Percentiles rank a stretch among this genome's conserved stretches.
These are phyloP conservation scores for Apomyelois bistriatella DNA, from an alignment of 2,888 invertebrate genomes.

Conservation along the genomic window DNA sequence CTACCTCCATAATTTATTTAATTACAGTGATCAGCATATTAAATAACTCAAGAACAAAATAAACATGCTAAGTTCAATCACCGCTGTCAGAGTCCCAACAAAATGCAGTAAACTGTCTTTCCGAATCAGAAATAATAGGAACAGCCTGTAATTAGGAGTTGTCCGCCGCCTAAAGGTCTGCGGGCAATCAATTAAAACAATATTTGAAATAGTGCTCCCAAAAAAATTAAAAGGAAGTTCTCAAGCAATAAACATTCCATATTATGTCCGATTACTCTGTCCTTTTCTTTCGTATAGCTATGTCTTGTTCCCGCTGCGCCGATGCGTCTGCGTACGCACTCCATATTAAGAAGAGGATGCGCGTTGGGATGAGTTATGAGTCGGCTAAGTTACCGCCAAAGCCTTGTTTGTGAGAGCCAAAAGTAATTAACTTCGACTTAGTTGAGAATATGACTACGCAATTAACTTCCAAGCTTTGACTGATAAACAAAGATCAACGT, in stretches of 20 bases:
- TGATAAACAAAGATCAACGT: constrained; percentile 25
- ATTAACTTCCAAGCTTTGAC: constrained; percentile 37
- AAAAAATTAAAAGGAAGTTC: constrained; percentile 71
- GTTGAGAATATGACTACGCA: constrained; percentile 61
- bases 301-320: constrained; percentile 59
- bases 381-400: constrained; percentile 69
- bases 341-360: constrained; percentile 59
- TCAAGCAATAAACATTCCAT: constrained; percentile 68
- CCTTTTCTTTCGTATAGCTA: constrained; percentile 31
- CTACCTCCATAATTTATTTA: neutral
- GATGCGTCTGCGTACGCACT: constrained; percentile 68
- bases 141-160: constrained; percentile 62
- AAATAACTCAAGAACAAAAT: constrained; percentile 29
- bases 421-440: constrained; percentile 75
- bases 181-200: constrained; percentile 78
- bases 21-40: constrained; percentile 7
- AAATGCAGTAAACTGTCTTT: constrained; percentile 42
- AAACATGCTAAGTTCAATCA: constrained; percentile 56
- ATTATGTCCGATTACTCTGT: constrained; percentile 45
- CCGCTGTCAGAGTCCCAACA: constrained; percentile 47
- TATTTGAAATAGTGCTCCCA: constrained; percentile 75
- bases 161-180: constrained; percentile 71
- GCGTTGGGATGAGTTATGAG: constrained; percentile 63
- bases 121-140: constrained; percentile 49
- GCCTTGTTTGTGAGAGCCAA: constrained; percentile 70